Evolutionary conservation across 2,797 vertebrate genomes (phyloP).

Genomic region (Lophotriccus pileatus): DNA sequence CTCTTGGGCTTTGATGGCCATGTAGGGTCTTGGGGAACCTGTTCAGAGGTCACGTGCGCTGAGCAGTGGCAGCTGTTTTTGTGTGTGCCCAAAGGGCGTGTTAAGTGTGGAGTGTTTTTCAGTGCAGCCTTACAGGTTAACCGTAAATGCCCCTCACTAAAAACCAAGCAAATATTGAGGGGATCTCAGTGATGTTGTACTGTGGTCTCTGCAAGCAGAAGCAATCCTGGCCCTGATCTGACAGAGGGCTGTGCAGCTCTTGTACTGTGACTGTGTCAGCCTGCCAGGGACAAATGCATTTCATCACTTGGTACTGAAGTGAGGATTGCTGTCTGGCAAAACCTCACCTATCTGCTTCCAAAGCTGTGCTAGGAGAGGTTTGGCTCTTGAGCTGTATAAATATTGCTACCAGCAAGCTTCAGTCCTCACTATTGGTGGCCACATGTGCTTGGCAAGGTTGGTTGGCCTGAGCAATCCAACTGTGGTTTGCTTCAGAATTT

Average conservation of each 20-base stretch:
- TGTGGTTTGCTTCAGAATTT: not conserved
- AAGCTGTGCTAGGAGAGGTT: not conserved
- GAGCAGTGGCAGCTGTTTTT: not conserved
- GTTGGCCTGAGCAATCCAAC: not conserved
- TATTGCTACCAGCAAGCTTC: not conserved
- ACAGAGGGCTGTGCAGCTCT: not conserved
- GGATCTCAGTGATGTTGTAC: not conserved
- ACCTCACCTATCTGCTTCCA: not conserved
- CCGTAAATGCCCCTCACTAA: not conserved
- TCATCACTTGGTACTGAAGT: not conserved
- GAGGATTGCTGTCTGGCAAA: not conserved
- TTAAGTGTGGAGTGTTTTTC: not conserved
- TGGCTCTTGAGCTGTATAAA: not conserved
- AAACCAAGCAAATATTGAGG: not conserved
- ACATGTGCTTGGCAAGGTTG: not conserved
- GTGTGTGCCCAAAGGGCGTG: accelerated
- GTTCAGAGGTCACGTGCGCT: not conserved
- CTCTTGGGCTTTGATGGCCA: accelerated
- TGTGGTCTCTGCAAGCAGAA: not conserved
- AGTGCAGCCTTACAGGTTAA: not conserved
- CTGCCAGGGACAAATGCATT: not conserved
- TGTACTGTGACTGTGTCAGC: not conserved
- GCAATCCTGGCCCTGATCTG: not conserved
- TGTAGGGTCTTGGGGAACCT: not conserved
- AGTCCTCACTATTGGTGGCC: not conserved